These are phyloP conservation scores for Philopotamus ludificatus DNA, from an alignment of 1,140 invertebrate species.

Conservation along the genomic window DNA sequence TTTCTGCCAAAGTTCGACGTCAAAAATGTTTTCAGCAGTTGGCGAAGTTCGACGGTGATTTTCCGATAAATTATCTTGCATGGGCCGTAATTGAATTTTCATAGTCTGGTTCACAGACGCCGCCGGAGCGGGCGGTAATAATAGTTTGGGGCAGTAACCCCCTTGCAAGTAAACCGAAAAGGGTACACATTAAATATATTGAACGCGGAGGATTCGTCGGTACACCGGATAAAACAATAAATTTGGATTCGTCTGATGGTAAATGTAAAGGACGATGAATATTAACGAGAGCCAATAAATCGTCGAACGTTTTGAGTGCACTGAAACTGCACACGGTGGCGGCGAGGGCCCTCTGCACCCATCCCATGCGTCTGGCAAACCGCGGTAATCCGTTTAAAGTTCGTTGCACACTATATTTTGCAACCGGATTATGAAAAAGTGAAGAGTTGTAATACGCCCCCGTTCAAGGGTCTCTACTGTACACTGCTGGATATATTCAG, in stretches of 20 bases:
- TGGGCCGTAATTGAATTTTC: constrained; percentile 35
- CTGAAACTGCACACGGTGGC: neutral
- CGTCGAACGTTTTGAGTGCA: neutral
- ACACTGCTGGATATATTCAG: no score
- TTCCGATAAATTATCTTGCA: constrained; percentile 32
- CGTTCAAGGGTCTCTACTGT: no score
- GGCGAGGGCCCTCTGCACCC: neutral
- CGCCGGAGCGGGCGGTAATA: constrained; percentile 5
- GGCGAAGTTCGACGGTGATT: constrained; percentile 20
- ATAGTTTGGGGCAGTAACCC: constrained; percentile 3
- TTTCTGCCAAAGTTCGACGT: neutral
- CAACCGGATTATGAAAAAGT: neutral
- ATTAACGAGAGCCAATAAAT: no score
- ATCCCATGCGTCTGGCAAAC: constrained; percentile 12
- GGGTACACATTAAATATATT: no score
- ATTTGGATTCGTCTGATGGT: neutral
- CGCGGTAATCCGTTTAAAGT: constrained; percentile 21
- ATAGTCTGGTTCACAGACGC: constrained; percentile 28
- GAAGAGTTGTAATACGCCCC: no score
- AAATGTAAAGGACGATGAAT: neutral
- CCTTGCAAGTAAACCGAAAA: neutral
- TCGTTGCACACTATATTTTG: constrained; percentile 14
- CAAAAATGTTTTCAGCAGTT: constrained; percentile 5
- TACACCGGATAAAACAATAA: neutral
- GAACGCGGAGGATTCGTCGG: neutral